A percentile compares a stretch with the other conserved stretches of the same genome.
Evolutionary conservation across 2,113 vertebrate species (phyloP).

Genomic region (Enhydra lutris): DNA sequence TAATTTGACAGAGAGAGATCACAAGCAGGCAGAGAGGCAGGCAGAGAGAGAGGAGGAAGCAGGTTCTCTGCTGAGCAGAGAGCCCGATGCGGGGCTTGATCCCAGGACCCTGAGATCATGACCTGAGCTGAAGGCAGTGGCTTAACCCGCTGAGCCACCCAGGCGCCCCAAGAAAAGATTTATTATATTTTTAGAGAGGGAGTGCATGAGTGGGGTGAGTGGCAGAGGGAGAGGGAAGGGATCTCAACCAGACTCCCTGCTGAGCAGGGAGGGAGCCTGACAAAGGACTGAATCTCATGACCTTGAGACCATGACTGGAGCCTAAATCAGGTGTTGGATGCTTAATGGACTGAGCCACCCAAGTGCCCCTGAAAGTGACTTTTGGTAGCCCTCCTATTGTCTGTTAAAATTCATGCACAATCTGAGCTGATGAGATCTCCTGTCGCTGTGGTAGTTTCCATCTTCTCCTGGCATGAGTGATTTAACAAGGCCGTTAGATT

Average conservation of each 20-base stretch:
- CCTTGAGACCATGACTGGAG: not conserved
- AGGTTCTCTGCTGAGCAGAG: too few species aligned
- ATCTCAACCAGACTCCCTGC: not conserved
- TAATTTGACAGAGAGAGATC: too few species aligned
- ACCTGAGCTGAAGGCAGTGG: too few species aligned
- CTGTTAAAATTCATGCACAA: not conserved
- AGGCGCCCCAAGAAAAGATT: too few species aligned
- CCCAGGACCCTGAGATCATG: too few species aligned
- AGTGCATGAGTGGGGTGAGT: not conserved
- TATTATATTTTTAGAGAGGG: not conserved
- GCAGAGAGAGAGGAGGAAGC: too few species aligned
- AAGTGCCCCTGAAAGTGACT: not conserved
- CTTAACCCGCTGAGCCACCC: too few species aligned
- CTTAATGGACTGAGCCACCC: not conserved
- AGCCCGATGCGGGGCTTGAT: too few species aligned
- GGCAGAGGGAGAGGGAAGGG: not conserved
- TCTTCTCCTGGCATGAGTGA: not conserved
- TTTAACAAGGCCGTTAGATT: not conserved
- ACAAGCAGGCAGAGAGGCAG: too few species aligned
- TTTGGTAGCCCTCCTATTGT: not conserved
- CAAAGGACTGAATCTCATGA: not conserved
- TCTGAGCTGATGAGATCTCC: not conserved
- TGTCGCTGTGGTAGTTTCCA: not conserved
- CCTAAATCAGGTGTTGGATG: not conserved
- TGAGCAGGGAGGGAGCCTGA: not conserved